phyloP scores from a whole-genome alignment of 2,888 invertebrate genomes.

The Cantharis rufa region DNA sequence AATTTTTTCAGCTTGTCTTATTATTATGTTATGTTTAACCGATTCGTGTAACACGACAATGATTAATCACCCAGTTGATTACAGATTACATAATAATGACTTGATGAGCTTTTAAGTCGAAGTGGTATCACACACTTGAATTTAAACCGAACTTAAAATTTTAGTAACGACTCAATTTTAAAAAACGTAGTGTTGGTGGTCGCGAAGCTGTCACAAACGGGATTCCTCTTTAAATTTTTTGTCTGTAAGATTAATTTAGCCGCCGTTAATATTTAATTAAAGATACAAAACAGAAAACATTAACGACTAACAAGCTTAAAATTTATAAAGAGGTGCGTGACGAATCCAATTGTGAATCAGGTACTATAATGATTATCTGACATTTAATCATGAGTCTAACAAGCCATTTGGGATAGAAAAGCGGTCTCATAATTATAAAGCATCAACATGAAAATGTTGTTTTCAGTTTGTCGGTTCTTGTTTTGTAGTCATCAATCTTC shows the following conservation, averaged over 20 bases:
- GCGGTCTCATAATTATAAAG: constrained; percentile 18
- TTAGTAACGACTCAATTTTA: background rate
- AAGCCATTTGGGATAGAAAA: constrained; percentile 6
- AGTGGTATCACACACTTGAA: background rate
- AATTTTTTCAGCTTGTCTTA: background rate
- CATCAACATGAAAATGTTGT: constrained; percentile 4
- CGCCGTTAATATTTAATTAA: background rate
- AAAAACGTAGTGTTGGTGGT: background rate
- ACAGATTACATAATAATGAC: background rate
- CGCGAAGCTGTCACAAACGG: background rate
- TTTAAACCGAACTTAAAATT: background rate
- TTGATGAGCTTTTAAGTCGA: background rate
- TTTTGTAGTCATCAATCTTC: constrained; percentile 14
- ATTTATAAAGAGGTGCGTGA: background rate
- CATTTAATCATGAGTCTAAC: constrained; percentile 18
- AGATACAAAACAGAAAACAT: background rate
- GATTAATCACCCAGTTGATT: background rate
- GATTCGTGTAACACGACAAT: background rate
- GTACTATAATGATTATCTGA: constrained; percentile 15
- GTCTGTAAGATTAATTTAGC: background rate
- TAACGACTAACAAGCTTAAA: constrained; percentile 5
- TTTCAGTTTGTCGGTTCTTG: constrained; percentile 4
- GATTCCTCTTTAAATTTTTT: background rate
- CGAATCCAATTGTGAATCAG: constrained; percentile 6
- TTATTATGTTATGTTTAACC: background rate